Evolutionary conservation across 2,113 vertebrate genomes (phyloP), one percentile per base, ranked within the genome.

Genomic region (Trematomus loennbergii): DNA sequence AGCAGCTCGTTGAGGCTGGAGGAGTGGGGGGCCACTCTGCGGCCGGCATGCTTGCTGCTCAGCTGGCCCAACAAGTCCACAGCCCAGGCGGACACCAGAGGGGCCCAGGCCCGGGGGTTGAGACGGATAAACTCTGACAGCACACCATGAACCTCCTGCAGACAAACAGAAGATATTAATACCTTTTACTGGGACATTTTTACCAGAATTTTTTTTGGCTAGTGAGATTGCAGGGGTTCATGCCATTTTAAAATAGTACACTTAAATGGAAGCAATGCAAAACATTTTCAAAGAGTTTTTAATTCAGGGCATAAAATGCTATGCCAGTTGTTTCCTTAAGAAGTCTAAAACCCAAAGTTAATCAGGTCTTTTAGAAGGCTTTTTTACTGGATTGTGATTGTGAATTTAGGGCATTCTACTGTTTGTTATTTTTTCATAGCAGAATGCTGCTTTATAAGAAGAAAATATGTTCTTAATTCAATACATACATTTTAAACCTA

Each of bases 1-100:
- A 99, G 93, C 46, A 98, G 90, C 77, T 99, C 97, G 0, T 98
- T 99, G 0, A 99, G 95, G 74, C 95, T 96, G 89, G 96, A 95
- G 0, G 97, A 92, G 2, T 96, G 96, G 0, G 97, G 97, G 4
- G 97, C 95, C 0, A 97, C 96, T 5, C 96, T 94, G 0, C 96
- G 87, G 0, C 95, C 95, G 0, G 97, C 96, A 2, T 99, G 97
- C 0, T 98, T 98, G 82, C 96, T 98, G 90, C 98, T 99, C 61
- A 99, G 91, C 36, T 98, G 97, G 0, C 98, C 98, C 90, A 99
- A 96, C n/a, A 99, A 88, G 43, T 99, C 98, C 52, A 97, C 97
- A 13, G 97, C 96, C 98, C 97, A 99, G 0, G 96, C 90, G 0
- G 97, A 97, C 3, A 99, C 96, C 2, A 96, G 90, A 0, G 97